Evolutionary conservation across 2,113 vertebrate genomes (phyloP).

Genomic region (Ibidorhyncha struthersii): DNA sequence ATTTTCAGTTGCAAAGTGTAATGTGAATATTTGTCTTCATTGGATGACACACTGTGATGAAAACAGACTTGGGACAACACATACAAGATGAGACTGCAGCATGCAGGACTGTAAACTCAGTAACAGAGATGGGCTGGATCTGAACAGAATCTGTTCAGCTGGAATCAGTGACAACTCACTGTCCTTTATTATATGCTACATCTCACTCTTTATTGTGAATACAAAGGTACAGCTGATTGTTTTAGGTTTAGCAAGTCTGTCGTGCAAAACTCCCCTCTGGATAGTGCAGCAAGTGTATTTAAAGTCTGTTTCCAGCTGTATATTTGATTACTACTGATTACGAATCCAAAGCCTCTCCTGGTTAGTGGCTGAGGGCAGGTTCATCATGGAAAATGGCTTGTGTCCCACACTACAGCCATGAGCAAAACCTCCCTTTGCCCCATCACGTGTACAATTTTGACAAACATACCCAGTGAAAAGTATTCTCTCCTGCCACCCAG

Average conservation of each 20-base stretch:
- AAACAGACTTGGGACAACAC: background rate
- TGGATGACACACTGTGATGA: background rate
- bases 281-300: background rate
- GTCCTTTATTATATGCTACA: background rate
- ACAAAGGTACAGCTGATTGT: background rate
- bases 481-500: background rate
- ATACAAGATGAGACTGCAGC: background rate
- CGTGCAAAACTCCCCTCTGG: background rate
- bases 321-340: background rate
- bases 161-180: background rate
- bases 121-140: background rate
- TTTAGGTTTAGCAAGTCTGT: background rate
- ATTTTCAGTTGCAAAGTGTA: background rate
- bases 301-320: background rate
- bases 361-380: background rate
- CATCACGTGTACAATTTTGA: background rate
- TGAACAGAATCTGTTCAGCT: background rate
- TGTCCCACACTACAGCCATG: background rate
- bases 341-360: background rate
- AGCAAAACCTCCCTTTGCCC: background rate
- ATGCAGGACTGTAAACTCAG: background rate
- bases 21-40: background rate
- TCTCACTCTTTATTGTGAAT: background rate
- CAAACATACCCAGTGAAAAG: rapidly evolving
- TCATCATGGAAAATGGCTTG: background rate